Evolutionary conservation across 2,113 vertebrate species (phyloP), one percentile per base, ranked within the genome.

Genomic region (Rhinichthys klamathensis): DNA sequence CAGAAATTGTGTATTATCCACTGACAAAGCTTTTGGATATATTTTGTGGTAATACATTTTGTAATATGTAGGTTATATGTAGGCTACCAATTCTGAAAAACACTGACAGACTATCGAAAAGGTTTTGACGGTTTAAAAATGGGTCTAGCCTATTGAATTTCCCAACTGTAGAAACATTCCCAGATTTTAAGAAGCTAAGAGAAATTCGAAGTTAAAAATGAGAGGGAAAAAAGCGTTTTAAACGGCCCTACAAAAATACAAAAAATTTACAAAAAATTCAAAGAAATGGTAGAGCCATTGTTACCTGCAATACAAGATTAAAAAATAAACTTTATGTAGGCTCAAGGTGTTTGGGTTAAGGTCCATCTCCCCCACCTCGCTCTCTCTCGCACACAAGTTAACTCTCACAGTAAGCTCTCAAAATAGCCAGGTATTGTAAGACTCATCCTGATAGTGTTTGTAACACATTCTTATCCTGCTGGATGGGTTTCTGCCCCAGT

Each of bases 401-500:
- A 23, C 67, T 77, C n/a, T 54, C 25, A 38, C 54, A 21, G 23
- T 13, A 44, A 21, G 44, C 73, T 27, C 49, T 38, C 61, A 72
- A 73, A 30, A 49, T 27, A 49, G 75, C 21, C 10, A 16, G 61
- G 3, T 44, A 30, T 70, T 58, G 21, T 65, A 27, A 82, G 5
- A 58, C 30, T 51, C 11, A 32, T 75, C 56, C 60, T 38, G 0
- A 80, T 12, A 56, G 38, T 11, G 41, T 46, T 83, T 13, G 72
- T 60, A 51, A 65, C 25, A 72, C 51, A 27, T 46, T 38, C 60
- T 44, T 41, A n/a, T 76, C 25, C 80, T 49, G 32, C 27, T 46
- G 8, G 46, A 70, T 87, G 16, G 11, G 60, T 21, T 49, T 69
- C 41, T 84, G 60, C 49, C 23, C 46, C 69, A 81, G 61, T 82